A percentile compares a stretch with the other conserved stretches of the same genome.
Conservation (phyloP, 2,888 invertebrate genomes). For the Sericinus montela region DNA sequence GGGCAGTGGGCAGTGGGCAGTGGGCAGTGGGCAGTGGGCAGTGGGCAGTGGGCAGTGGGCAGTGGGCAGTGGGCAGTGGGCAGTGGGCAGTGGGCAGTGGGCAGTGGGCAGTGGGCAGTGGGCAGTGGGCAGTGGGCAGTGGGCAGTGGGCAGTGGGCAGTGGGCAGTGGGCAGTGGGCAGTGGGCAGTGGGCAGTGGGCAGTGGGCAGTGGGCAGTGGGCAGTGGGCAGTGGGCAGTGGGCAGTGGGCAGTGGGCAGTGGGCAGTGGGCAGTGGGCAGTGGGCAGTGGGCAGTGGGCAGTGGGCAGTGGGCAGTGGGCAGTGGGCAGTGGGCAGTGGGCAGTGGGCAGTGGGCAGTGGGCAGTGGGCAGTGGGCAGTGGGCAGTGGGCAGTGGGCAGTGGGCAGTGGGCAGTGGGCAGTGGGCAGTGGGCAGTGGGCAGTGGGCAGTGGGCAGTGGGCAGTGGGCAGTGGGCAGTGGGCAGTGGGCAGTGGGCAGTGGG, state of each 20-base stretch:
- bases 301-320: neutral
- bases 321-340: neutral
- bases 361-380: constrained; percentile 81
- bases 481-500: no score
- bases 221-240: neutral
- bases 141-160: no score
- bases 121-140: neutral
- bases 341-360: no score
- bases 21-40: neutral
- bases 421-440: neutral
- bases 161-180: constrained; percentile 76
- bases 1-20: constrained; percentile 66
- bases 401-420: neutral
- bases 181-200: no score
- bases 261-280: constrained; percentile 78
- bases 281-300: no score
- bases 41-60: neutral
- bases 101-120: constrained; percentile 55
- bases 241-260: no score
- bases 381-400: no score
- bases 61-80: constrained; percentile 73
- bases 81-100: no score
- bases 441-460: neutral
- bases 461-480: no score
- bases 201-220: constrained; percentile 29